A percentile compares a stretch with the other conserved stretches of the same genome.
phyloP scores from a whole-genome alignment of 2,888 invertebrate genomes.

The Acanthoscelides obtectus region DNA sequence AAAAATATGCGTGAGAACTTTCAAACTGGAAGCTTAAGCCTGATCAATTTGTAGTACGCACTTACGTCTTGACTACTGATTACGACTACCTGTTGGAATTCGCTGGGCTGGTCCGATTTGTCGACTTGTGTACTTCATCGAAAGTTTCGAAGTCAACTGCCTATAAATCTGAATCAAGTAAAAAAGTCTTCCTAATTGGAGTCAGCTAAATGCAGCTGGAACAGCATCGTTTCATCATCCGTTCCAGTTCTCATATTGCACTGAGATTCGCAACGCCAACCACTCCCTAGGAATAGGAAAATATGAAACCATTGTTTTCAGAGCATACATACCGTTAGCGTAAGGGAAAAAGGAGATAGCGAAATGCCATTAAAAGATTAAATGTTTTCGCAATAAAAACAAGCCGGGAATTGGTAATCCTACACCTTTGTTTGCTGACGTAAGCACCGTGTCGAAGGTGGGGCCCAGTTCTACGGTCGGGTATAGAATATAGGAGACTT shows the following conservation, averaged over 20 bases:
- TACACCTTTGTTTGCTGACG: background rate
- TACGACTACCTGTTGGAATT: too few relatives aligned
- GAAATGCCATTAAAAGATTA: background rate
- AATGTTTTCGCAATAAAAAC: background rate
- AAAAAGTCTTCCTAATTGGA: too few relatives aligned
- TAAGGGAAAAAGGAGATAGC: background rate
- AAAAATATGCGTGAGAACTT: too few relatives aligned
- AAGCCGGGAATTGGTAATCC: background rate
- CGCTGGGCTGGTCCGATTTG: too few relatives aligned
- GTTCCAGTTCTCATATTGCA: background rate
- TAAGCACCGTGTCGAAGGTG: background rate
- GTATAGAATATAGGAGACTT: background rate
- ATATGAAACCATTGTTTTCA: background rate
- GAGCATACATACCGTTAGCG: background rate
- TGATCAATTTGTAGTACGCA: too few relatives aligned
- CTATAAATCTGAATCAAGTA: too few relatives aligned
- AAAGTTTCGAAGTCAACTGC: too few relatives aligned
- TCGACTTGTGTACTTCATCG: too few relatives aligned
- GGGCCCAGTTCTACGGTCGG: background rate
- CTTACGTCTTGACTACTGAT: too few relatives aligned
- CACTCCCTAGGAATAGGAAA: background rate
- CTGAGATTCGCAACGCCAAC: background rate
- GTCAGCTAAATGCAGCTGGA: background rate
- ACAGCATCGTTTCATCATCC: background rate
- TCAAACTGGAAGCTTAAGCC: too few relatives aligned